Base-by-base conservation (phyloP, 2,888 invertebrate species). In the Agriotes lineatus region DNA sequence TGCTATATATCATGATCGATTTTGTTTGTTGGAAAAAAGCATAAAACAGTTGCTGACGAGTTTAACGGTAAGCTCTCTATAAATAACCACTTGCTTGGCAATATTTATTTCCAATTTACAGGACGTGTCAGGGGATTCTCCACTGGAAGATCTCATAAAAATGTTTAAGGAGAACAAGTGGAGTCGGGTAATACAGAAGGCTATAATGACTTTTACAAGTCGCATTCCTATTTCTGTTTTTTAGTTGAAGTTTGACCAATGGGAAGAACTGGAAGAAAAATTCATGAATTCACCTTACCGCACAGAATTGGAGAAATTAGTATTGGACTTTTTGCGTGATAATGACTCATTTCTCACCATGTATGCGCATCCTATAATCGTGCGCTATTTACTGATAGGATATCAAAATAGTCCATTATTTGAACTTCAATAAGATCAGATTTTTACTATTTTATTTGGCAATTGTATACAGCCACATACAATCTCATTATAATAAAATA, bases 1-100 rank as follows among this genome's bases (percentile, higher is more conserved):
- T 22, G 88, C 89, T 0, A 74, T 92, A 12, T 91, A 89, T 79
- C 87, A 89, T 75, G 90, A 91, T 72, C 85, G 86, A 25, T 91
- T 91, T 79, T 80, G 81, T 0, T 81, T 84, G 0, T 78, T 89
- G 19, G 72, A 86, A 14, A 74, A 73, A 10, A 79, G 83, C 9
- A 84, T 87, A 44, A 68, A 71, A 42, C 57, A 71, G 6, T 60
- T 76, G 1, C 50, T 79, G 66, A 69, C 61, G 5, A 70, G 71
- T 9, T 25, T 70, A 35, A 61, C 65, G 18, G 69, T 69, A 56
- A 12, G 25, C 25, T 25, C 44, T 44, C 44, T n/a, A n/a, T n/a
- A n/a, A n/a, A n/a, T n/a, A n/a, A 7, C 12, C 19, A 37, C 42
- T 50, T 25, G n/a, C 12, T 37, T 48, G 2, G 5, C 12, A 20